Base-by-base conservation (phyloP, 2,797 vertebrate genomes). In the Lepidocolaptes lacrymiger region DNA sequence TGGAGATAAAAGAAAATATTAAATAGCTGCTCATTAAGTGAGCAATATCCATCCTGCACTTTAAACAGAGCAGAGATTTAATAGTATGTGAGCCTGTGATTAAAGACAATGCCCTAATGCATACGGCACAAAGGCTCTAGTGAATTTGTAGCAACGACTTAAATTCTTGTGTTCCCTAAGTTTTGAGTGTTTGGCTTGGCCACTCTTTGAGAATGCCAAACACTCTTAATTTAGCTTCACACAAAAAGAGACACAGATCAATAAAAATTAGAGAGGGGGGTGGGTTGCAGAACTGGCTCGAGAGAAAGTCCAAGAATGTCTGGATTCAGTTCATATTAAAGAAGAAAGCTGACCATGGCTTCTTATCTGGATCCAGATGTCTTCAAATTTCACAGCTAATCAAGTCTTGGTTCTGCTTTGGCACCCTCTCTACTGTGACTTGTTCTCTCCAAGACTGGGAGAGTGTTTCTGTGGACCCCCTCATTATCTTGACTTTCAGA, bases 1-100 rank as follows among this genome's bases (percentile, higher is more conserved):
- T 87, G 95, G 93, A 93, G 86, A 96, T 88, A 94, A 90, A 93
- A 87, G 78, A 88, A 96, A 88, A 91, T 89, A 95, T 87, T 88
- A 90, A 94, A 95, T 94, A 92, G 86, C 69, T 91, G 52, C 74
- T 89, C 59, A 89, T 89, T 95, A 95, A 91, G 39, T 61, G 67
- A 91, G 71, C 66, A 95, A 46, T 43, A 93, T 63, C 88, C 67
- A 91, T 91, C 77, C 81, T 64, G 74, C 72, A 74, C 83, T 85
- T 93, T 77, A 87, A 95, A 79, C 12, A 71, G 68, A 54, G 32
- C 20, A 54, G 48, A 88, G 67, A 67, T 92, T 79, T 79, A 90
- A 76, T 36, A 74, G 59, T 24, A 77, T 79, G 41, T 22, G 67
- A 91, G 72, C 28, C 20, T 56, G 55, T 56, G 71, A 92, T 77